These are phyloP conservation scores for Apodemus sylvaticus DNA, from an alignment of 2,113 vertebrate species.

Conservation along the genomic window DNA sequence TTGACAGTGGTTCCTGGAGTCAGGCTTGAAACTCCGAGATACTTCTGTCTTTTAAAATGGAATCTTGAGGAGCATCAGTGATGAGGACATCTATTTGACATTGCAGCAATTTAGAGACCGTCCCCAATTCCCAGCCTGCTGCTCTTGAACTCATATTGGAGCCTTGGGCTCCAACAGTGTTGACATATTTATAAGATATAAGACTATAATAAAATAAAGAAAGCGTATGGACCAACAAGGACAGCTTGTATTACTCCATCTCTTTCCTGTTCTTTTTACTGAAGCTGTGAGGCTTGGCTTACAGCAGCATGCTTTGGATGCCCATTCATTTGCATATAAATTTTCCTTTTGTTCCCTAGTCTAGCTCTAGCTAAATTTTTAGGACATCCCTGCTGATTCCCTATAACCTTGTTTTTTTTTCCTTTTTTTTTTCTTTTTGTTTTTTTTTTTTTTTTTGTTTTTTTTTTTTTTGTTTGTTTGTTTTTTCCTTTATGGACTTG, in stretches of 20 bases:
- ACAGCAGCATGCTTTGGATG: neutral
- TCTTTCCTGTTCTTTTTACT: neutral
- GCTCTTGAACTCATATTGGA: neutral
- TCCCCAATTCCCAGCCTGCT: neutral
- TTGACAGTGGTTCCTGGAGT: neutral
- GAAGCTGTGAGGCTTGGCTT: neutral
- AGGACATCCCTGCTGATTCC: constrained; percentile 52
- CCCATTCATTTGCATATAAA: constrained; percentile 62
- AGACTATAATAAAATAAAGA: constrained; percentile 17
- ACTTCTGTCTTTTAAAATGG: neutral
- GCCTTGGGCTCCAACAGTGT: neutral
- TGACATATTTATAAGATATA: neutral
- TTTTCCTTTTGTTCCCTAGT: constrained; percentile 58
- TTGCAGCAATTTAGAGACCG: neutral
- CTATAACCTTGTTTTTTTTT: neutral
- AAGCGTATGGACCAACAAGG: constrained; percentile 10
- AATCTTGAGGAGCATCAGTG: neutral
- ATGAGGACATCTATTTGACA: neutral
- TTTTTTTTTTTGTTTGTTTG: neutral
- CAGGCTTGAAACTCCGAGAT: neutral
- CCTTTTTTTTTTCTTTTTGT: neutral
- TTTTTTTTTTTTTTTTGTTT: too few species aligned
- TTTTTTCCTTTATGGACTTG: constrained; percentile 30
- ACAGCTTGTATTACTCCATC: neutral
- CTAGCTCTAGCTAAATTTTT: constrained; percentile 68